Percentiles rank a stretch among this genome's conserved stretches.
Evolutionary conservation across 2,888 invertebrate species (phyloP).

Genomic region (Amphipyra tragopoginis): DNA sequence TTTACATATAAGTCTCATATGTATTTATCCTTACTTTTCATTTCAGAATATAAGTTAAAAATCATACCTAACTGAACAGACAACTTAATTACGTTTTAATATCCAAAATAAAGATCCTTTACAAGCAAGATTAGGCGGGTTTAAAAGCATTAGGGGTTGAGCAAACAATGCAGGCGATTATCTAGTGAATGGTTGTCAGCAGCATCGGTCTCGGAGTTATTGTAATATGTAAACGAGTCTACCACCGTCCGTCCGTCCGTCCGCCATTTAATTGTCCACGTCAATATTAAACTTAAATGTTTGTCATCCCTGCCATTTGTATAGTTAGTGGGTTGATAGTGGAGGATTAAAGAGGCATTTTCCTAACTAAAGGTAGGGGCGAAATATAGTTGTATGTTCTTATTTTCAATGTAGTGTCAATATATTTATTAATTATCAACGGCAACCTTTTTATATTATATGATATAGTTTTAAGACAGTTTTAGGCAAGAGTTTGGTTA

Average conservation of each 20-base stretch:
- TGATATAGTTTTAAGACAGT: too few relatives aligned
- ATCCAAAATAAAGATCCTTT: slow-evolving; percentile 78
- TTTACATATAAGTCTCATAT: slow-evolving; percentile 12
- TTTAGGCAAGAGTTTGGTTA: too few relatives aligned
- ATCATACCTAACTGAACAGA: slow-evolving; percentile 31
- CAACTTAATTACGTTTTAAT: slow-evolving; percentile 65
- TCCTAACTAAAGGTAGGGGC: neutral
- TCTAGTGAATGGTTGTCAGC: slow-evolving; percentile 82
- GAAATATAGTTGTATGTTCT: neutral
- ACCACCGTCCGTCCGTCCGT: slow-evolving; percentile 61
- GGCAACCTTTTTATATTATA: too few relatives aligned
- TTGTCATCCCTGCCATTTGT: slow-evolving; percentile 44
- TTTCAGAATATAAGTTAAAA: slow-evolving; percentile 19
- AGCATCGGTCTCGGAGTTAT: slow-evolving; percentile 74
- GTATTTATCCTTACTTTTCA: slow-evolving; percentile 3
- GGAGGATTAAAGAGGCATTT: slow-evolving; percentile 20
- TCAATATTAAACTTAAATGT: slow-evolving; percentile 70
- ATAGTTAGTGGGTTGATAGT: slow-evolving; percentile 28
- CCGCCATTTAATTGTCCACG: slow-evolving; percentile 72
- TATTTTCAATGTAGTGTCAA: too few relatives aligned
- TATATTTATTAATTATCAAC: too few relatives aligned
- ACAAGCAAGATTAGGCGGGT: slow-evolving; percentile 78
- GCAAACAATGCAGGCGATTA: slow-evolving; percentile 83
- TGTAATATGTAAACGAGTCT: slow-evolving; percentile 80
- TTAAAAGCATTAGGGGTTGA: slow-evolving; percentile 81